These are phyloP conservation scores for Euleptes europaea DNA, from an alignment of 2,113 vertebrate species.

Conservation along the genomic window DNA sequence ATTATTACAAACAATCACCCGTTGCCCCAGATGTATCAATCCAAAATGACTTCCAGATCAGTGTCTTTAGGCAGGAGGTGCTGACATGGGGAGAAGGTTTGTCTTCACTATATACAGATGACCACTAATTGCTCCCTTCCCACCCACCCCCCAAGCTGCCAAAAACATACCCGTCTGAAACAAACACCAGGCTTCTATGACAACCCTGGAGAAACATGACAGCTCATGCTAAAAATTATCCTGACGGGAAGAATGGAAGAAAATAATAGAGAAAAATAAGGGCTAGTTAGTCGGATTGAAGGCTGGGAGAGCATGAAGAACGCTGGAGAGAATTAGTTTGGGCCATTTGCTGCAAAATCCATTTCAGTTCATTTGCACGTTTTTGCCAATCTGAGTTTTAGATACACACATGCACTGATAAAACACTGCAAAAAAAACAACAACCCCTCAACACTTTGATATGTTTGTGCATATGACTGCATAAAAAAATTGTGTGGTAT, in stretches of 20 bases:
- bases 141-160: constrained; percentile 39
- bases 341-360: neutral
- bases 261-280: constrained; percentile 51
- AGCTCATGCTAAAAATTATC: constrained; percentile 61
- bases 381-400: too few species aligned
- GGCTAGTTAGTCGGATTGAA: constrained; percentile 62
- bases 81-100: constrained; percentile 41
- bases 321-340: neutral
- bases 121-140: constrained; percentile 64
- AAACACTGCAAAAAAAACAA: too few species aligned
- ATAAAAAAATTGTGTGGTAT: too few species aligned
- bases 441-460: too few species aligned
- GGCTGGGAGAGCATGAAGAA: constrained; percentile 44
- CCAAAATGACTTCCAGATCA: constrained; percentile 62
- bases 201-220: constrained; percentile 72
- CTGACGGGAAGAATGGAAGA: constrained; percentile 62
- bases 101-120: constrained; percentile 63
- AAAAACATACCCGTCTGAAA: constrained; percentile 67
- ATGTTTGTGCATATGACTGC: too few species aligned
- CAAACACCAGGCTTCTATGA: constrained; percentile 74
- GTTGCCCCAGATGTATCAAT: constrained; percentile 33
- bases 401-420: too few species aligned
- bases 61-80: constrained; percentile 33
- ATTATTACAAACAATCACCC: constrained; percentile 50
- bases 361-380: too few species aligned